Conservation (phyloP, 2,888 invertebrate genomes). For the Belgica antarctica region DNA sequence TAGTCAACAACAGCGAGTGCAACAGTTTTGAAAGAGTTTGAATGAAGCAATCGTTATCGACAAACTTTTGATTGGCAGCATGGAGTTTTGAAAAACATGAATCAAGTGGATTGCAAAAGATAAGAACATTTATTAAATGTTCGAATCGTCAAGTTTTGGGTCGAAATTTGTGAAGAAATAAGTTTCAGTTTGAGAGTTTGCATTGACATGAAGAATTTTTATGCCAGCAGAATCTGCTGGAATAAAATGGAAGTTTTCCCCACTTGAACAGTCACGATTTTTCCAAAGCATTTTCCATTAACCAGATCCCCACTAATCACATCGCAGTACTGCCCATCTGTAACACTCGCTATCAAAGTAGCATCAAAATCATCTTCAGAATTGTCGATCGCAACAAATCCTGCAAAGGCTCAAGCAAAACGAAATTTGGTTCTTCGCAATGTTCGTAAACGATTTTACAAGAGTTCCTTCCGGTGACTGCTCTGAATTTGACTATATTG, state of each 20-base stretch:
- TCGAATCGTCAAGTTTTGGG: too few relatives aligned
- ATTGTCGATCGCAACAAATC: conserved; percentile 63
- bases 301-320: conserved; percentile 65
- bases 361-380: conserved; percentile 57
- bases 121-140: too few relatives aligned
- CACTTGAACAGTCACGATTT: conserved; percentile 60
- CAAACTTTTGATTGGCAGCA: too few relatives aligned
- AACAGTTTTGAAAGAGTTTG: too few relatives aligned
- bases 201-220: conserved; percentile 62
- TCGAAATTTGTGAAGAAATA: too few relatives aligned
- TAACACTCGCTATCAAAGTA: conserved; percentile 63
- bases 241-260: conserved; percentile 61
- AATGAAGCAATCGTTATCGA: too few relatives aligned
- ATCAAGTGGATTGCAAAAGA: too few relatives aligned
- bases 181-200: too few relatives aligned
- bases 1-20: not conserved
- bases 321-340: conserved; percentile 75
- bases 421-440: conserved; percentile 72
- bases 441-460: conserved; percentile 70
- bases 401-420: conserved; percentile 69
- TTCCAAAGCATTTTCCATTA: conserved; percentile 63
- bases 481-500: conserved; percentile 71
- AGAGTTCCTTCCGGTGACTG: conserved; percentile 60
- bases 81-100: too few relatives aligned
- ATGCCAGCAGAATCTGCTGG: conserved; percentile 61